A percentile compares a stretch with the other conserved stretches of the same genome.
These are phyloP conservation scores for Ceratotherium simum DNA, from an alignment of 2,113 vertebrate species.

Conservation along the genomic window DNA sequence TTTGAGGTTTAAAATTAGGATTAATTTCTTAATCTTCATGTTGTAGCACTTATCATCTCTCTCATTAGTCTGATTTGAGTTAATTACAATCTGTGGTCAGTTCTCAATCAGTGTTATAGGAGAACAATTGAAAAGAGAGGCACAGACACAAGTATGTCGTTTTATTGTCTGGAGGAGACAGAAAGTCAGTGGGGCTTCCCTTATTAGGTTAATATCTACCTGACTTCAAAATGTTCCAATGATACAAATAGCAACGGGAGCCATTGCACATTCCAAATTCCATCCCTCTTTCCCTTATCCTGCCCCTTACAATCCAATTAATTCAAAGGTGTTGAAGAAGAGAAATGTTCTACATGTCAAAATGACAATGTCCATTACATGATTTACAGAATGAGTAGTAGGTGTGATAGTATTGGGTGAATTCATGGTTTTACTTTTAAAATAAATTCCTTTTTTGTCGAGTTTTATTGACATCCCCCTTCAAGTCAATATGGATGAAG, in stretches of 20 bases:
- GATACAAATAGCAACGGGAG: slow-evolving; percentile 82
- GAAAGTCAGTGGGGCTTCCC: slow-evolving; percentile 90
- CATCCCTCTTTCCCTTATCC: slow-evolving; percentile 33
- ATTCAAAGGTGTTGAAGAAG: slow-evolving; percentile 88
- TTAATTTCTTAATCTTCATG: slow-evolving; percentile 54
- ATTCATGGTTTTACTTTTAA: slow-evolving; percentile 81
- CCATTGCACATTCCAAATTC: slow-evolving; percentile 77
- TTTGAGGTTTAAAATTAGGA: slow-evolving; percentile 46
- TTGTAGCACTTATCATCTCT: slow-evolving; percentile 67
- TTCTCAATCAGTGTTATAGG: slow-evolving; percentile 83
- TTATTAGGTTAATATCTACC: slow-evolving; percentile 92
- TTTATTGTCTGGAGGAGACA: slow-evolving; percentile 92
- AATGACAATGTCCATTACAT: slow-evolving; percentile 90
- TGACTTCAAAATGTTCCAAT: slow-evolving; percentile 85
- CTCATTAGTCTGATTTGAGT: slow-evolving; percentile 91
- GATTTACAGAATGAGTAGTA: slow-evolving; percentile 86
- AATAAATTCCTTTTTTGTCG: slow-evolving; percentile 81
- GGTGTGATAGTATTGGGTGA: slow-evolving; percentile 81
- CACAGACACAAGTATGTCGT: slow-evolving; percentile 90
- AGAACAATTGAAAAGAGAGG: slow-evolving; percentile 86
- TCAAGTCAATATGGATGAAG: slow-evolving; percentile 83
- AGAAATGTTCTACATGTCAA: slow-evolving; percentile 89
- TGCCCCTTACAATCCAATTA: slow-evolving; percentile 82
- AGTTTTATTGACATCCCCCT: slow-evolving; percentile 84
- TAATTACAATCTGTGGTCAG: slow-evolving; percentile 90